phyloP scores from a whole-genome alignment of 2,797 vertebrate genomes.

The Hydrolagus colliei region DNA sequence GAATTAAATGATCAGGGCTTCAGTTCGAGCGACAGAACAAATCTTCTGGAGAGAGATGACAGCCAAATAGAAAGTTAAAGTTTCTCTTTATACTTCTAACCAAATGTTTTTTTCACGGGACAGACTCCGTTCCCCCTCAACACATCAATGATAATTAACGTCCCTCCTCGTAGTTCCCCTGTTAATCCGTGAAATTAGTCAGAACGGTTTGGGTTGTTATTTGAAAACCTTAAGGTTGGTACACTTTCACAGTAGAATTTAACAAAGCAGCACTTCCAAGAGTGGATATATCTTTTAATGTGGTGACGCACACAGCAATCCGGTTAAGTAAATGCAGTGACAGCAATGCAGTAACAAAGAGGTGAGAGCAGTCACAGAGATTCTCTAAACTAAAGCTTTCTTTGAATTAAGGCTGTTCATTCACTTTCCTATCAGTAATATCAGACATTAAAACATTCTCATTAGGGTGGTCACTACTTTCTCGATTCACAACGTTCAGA shows the following conservation, averaged over 20 bases:
- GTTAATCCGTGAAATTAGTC: neutral
- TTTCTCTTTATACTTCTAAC: neutral
- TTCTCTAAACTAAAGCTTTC: neutral
- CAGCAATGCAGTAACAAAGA: conserved; percentile 5
- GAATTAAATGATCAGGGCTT: neutral
- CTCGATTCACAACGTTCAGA: neutral
- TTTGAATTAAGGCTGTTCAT: neutral
- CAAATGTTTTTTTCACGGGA: too few relatives aligned
- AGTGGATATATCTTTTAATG: conserved; percentile 1
- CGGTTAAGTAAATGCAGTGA: conserved; percentile 19
- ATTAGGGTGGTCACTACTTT: neutral
- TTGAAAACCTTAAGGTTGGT: neutral
- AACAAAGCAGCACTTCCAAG: conserved; percentile 5
- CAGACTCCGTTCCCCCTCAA: too few relatives aligned
- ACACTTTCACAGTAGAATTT: conserved; percentile 6
- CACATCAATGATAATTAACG: neutral
- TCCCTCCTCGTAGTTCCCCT: neutral
- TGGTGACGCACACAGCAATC: conserved; percentile 1
- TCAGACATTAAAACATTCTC: too few relatives aligned
- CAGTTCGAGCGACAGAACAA: neutral
- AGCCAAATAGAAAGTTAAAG: neutral
- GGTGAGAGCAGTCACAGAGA: neutral
- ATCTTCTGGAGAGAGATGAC: neutral
- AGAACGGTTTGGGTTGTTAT: neutral
- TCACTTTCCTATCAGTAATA: neutral